Base-by-base conservation (phyloP, 2,888 invertebrate species). In the Oeneis ivallda region DNA sequence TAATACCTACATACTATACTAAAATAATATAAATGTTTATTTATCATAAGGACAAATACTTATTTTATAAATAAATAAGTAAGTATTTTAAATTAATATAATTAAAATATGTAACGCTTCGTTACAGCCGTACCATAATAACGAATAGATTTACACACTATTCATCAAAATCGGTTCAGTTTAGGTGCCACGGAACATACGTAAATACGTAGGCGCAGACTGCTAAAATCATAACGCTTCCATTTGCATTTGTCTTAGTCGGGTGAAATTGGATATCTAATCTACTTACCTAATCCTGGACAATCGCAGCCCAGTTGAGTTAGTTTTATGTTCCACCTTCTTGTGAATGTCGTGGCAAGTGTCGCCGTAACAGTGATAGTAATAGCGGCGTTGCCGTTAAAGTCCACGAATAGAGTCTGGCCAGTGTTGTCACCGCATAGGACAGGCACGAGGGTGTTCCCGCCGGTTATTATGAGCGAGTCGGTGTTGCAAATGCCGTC, bases 341-440 rank as follows among this genome's bases (percentile, higher is more conserved):
- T 92, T 39, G 93, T 89, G 75, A 94, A 94, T 0, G 93, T 85
- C 2, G 93, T 93, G 0, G 93, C 84, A 0, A 91, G 76, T 0
- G 94, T 94, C 0, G 96, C 95, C 11, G 94, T 93, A 15, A 96
- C 86, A 0, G 94, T 92, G 54, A 96, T 93, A 4, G 93, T 94
- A 47, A 96, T 95, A 0, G 95, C 93, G 19, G 89, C 89, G 26
- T 93, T 93, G 0, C 93, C 94, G 75, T 94, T 94, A 76, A 96
- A 96, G 79, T 95, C 94, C 1, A 96, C 93, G 76, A 95, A 96
- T 34, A 96, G 92, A 74, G 96, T 95, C 80, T 96, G 95, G 0
- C 96, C 96, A 0, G 94, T 94, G 82, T 96, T 96, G 79, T 96
- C 95, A 0, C 97, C 97, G 79, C 97, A 97, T 67, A 97, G 93